Base-by-base conservation (phyloP, 2,888 invertebrate species). In the Pomacea canaliculata region DNA sequence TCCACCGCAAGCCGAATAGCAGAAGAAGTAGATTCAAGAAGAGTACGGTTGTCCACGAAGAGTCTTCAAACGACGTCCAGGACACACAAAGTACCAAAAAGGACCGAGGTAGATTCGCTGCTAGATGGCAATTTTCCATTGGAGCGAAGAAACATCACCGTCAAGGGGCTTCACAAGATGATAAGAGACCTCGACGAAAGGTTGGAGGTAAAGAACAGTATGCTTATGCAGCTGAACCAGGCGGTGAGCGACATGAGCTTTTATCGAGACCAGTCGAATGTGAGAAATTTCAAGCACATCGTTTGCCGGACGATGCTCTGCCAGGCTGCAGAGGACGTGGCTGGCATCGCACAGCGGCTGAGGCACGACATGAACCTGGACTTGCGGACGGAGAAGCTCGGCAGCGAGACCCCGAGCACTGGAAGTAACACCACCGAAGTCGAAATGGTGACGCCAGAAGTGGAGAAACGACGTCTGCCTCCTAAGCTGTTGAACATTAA, bases 31-130 rank as follows among this genome's bases (percentile, higher is more conserved):
- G 23, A 23, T 23, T 23, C 23, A 23, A 23, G 23, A 23, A 23
- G 23, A 23, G 23, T 23, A 23, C 23, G 23, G 23, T 23, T 23
- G 23, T 23, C 23, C 23, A 23, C 23, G 23, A 23, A 23, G 23
- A 23, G 0, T 23, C 1, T 37, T 5, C 37, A 37, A 37, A 37
- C 5, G 37, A 5, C 37, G 4, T 37, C 37, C 37, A 37, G 7
- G 23, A 63, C 63, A 23, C 7, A 23, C 10, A 10, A 1, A 4
- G 97, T 16, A 13, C 23, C 12, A 9, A 37, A 46, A 9, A n/a
- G 37, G 19, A 68, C 49, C 0, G 68, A 23, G 23, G 63, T 23
- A 19, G 63, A 56, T 8, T 2, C 16, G 3, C 12, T 16, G 51
- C 16, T 56, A 56, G 51, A 10, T 4, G 51, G 16, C 51, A 7